A percentile compares a stretch with the other conserved stretches of the same genome.
phyloP scores from a whole-genome alignment of 2,888 invertebrate species.

The Yponomeuta plumbellus region DNA sequence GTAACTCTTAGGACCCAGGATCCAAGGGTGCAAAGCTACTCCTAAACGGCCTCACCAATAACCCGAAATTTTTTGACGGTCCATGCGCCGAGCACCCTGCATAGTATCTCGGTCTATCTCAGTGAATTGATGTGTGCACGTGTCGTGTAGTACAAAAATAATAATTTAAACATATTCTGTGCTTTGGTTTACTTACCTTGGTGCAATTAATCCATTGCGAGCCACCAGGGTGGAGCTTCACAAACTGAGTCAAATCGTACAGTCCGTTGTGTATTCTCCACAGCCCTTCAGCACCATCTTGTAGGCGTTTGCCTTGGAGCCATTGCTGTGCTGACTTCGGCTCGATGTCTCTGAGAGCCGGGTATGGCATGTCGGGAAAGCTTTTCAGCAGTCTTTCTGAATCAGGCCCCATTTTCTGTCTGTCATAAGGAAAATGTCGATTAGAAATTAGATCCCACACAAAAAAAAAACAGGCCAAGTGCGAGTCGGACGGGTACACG shows the following conservation, averaged over 20 bases:
- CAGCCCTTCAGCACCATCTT: conserved; percentile 84
- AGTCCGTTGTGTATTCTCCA: conserved; percentile 87
- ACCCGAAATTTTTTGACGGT: too few relatives aligned
- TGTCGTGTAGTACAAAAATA: too few relatives aligned
- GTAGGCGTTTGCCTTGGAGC: conserved; percentile 78
- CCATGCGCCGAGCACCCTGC: too few relatives aligned
- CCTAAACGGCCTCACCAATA: too few relatives aligned
- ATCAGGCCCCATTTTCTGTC: conserved; percentile 43
- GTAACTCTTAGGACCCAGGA: too few relatives aligned
- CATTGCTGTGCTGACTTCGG: conserved; percentile 72
- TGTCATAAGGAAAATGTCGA: not conserved
- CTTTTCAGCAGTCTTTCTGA: conserved; percentile 49
- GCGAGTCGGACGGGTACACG: too few relatives aligned
- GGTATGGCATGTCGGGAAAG: conserved; percentile 71
- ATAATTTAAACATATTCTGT: not conserved
- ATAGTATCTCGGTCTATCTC: too few relatives aligned
- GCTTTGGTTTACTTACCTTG: conserved; percentile 62
- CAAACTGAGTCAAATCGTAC: conserved; percentile 91
- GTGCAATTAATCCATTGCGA: conserved; percentile 82
- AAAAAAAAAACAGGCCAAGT: too few relatives aligned
- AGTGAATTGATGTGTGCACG: too few relatives aligned
- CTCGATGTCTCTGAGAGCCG: conserved; percentile 54
- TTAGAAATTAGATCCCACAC: not conserved
- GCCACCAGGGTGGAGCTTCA: conserved; percentile 91
- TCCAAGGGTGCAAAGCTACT: too few relatives aligned